Evolutionary conservation across 2,113 vertebrate species (phyloP), one percentile per base, ranked within the genome.

Genomic region (Cisticola juncidis): DNA sequence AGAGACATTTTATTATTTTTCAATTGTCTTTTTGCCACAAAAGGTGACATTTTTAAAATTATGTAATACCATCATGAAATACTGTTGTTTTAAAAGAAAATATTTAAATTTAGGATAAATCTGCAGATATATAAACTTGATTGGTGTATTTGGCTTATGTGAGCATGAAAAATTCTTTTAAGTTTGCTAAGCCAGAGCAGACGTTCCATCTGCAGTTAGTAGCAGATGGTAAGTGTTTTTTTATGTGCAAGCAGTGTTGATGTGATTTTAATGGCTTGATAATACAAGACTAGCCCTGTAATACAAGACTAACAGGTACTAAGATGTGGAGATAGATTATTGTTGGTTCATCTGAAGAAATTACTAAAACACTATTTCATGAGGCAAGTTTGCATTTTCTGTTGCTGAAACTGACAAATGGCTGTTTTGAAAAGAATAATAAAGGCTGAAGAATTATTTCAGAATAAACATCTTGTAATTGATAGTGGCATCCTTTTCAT

Each of bases 231-330:
- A 78, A 74, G 45, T 86, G 86, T 36, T 90, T 95, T 20, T 97
- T 15, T 70, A 29, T 74, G 61, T 45, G 31, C 35, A 33, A 76
- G 18, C 2, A 9, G 26, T 29, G 79, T 50, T 65, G 78, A 70
- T 72, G 74, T 92, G 62, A 84, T 96, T 97, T 95, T 96, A 94
- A 82, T 88, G 58, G 15, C 65, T 90, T 64, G 53, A 45, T 95
- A 44, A 81, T 90, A 90, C 95, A 72, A 77, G 73, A 33, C 17
- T 84, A 85, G 60, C 69, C 36, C 42, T 95, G 18, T 92, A 89
- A 48, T 70, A 71, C 17, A 68, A 70, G 56, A 87, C 35, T 81
- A 79, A 18, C 35, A 86, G 79, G 65, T 94, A 84, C 26, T 92
- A 72, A 89, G 71, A 53, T 79, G 16, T 29, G 48, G 51, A 84